These are phyloP conservation scores for Amphilophus citrinellus DNA, from an alignment of 2,113 vertebrate species.

Conservation along the genomic window DNA sequence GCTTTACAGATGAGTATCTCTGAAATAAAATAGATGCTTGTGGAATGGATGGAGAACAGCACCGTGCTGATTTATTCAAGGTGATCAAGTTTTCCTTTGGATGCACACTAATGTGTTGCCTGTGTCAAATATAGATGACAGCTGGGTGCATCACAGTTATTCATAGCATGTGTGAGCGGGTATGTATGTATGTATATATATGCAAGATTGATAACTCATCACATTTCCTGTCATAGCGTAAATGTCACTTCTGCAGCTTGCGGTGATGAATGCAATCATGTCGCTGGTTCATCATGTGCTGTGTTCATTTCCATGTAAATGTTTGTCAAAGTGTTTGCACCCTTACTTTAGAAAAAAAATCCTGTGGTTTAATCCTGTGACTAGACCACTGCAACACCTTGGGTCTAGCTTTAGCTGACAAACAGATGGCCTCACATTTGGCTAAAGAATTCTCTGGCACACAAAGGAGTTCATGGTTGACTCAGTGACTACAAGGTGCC, in stretches of 20 bases:
- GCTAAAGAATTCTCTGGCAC: too few species aligned
- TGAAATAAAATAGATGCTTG: slow-evolving; percentile 5
- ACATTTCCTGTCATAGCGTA: slow-evolving; percentile 64
- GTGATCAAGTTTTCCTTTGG: slow-evolving; percentile 51
- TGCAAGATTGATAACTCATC: slow-evolving; percentile 68
- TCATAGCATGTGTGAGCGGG: slow-evolving; percentile 33
- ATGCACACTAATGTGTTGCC: slow-evolving; percentile 34
- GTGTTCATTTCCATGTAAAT: slow-evolving; percentile 44
- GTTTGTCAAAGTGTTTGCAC: slow-evolving; percentile 9
- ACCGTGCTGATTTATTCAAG: slow-evolving; percentile 32
- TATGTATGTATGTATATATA: slow-evolving; percentile 14
- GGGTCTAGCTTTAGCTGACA: neutral
- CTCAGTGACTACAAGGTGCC: too few species aligned
- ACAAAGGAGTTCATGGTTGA: too few species aligned
- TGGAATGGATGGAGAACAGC: slow-evolving; percentile 7
- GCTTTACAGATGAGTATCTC: slow-evolving; percentile 27
- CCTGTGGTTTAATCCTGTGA: neutral
- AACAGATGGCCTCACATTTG: too few species aligned
- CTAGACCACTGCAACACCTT: neutral
- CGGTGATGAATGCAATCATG: slow-evolving; percentile 61
- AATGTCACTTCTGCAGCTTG: slow-evolving; percentile 67
- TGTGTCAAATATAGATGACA: slow-evolving; percentile 33
- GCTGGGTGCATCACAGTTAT: slow-evolving; percentile 45
- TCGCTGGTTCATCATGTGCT: slow-evolving; percentile 56
- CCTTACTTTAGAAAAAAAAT: neutral